These are phyloP conservation scores for Xylocopa sonorina DNA, from an alignment of 1,140 invertebrate species.

Conservation along the genomic window DNA sequence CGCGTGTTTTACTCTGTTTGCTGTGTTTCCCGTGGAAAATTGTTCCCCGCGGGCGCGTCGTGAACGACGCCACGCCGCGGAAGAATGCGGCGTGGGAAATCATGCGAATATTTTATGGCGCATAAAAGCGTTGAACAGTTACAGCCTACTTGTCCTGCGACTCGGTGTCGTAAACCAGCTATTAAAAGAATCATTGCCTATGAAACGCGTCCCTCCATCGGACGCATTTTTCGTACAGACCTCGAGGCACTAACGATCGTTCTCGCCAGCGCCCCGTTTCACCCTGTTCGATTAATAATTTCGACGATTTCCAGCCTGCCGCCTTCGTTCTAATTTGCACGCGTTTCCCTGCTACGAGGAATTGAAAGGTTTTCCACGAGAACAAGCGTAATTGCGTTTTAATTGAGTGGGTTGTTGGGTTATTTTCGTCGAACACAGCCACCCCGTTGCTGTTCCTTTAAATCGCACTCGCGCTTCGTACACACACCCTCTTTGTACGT, in stretches of 20 bases:
- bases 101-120: slow-evolving; percentile 62
- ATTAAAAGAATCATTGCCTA: slow-evolving; percentile 51
- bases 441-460: too few species aligned
- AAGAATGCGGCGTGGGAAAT: slow-evolving; percentile 48
- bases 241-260: too few species aligned
- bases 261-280: not conserved
- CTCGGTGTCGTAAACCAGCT: slow-evolving; percentile 30
- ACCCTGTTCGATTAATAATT: not conserved
- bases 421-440: too few species aligned
- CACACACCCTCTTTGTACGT: too few species aligned
- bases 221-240: not conserved
- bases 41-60: slow-evolving; percentile 49
- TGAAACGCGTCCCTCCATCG: not conserved
- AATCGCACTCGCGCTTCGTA: too few species aligned
- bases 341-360: too few species aligned
- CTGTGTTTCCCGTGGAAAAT: slow-evolving; percentile 51
- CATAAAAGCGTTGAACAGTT: slow-evolving; percentile 57
- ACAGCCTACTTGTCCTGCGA: slow-evolving; percentile 20
- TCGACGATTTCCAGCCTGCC: not conserved
- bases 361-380: too few species aligned
- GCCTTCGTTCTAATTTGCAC: too few species aligned
- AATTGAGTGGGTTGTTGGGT: too few species aligned
- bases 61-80: slow-evolving; percentile 17
- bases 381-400: too few species aligned
- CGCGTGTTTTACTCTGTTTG: slow-evolving; percentile 51